Evolutionary conservation across 2,888 invertebrate genomes (phyloP), one percentile per base, ranked within the genome.

Genomic region (Mycalesis mineus): DNA sequence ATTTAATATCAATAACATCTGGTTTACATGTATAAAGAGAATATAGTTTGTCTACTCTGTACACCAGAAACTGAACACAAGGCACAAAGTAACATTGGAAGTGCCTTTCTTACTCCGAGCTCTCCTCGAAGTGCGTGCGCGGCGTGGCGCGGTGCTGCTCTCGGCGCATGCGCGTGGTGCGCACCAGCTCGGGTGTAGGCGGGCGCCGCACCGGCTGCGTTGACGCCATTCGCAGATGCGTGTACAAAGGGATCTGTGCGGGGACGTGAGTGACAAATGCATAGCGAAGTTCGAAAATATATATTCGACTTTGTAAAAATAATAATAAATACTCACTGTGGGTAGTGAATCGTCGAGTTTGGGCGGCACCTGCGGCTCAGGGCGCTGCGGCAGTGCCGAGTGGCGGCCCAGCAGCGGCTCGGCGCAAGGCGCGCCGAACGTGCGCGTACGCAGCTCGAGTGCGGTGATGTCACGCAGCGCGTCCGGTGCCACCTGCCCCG

Each of bases 181-280:
- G 80, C 67, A 92, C 88, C 40, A 84, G 77, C 65, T 82, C 81
- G 15, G 93, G 93, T 62, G 91, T 92, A 52, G 87, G 72, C 55
- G 93, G 91, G 37, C 91, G 85, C 50, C 88, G 84, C 67, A 94
- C 85, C 55, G 91, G 88, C 70, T 78, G 76, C 48, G 92, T 90
- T 44, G 91, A 86, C 66, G 92, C 91, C 75, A 93, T 91, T 68
- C 91, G 91, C 65, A 94, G 83, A 80, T 94, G 94, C 58, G 91
- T 77, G 80, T 93, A 94, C 62, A 94, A 91, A 54, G 94, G 94
- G 77, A 94, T 94, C 93, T 93, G 11, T 22, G 11, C 11, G 8
- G 2, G 14, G 14, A 15, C n/a, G n/a, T n/a, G n/a, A n/a, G n/a
- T n/a, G n/a, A 44, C 31, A 53, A 17, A 31, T 7, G 22, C 5